Evolutionary conservation across 2,797 vertebrate species (phyloP).

Genomic region (Lacerta agilis): DNA sequence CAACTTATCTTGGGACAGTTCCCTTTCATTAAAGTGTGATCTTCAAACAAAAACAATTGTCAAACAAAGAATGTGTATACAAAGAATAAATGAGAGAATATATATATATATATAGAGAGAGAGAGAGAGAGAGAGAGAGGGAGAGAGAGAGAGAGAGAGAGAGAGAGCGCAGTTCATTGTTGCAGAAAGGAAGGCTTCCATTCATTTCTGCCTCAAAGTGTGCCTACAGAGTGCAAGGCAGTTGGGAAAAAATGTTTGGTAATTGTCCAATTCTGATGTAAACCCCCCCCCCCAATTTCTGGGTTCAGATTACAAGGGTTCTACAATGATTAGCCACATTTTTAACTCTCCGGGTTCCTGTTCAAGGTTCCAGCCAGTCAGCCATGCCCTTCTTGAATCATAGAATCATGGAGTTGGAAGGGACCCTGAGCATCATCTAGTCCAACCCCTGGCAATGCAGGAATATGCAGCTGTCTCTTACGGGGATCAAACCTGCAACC

Average conservation of each 20-base stretch:
- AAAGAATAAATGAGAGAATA: neutral
- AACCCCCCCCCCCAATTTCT: neutral
- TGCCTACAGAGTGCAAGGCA: neutral
- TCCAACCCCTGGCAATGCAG: no score
- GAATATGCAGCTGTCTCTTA: no score
- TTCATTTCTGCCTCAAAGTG: neutral
- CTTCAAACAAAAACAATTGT: neutral
- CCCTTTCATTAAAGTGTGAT: neutral
- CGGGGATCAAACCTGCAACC: no score
- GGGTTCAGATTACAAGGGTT: neutral
- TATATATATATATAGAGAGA: no score
- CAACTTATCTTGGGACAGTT: neutral
- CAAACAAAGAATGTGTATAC: neutral
- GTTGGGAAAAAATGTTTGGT: neutral
- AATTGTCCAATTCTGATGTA: neutral
- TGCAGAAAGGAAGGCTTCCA: neutral
- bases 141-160: no score
- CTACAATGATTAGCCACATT: neutral
- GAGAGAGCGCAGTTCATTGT: neutral
- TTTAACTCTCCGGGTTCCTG: neutral
- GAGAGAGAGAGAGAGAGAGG: no score
- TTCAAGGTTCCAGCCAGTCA: no score
- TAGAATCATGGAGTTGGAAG: no score
- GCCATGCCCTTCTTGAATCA: no score
- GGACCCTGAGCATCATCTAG: no score